These are phyloP conservation scores for Tipula vernalis DNA, from an alignment of 2,888 invertebrate species.

Conservation along the genomic window DNA sequence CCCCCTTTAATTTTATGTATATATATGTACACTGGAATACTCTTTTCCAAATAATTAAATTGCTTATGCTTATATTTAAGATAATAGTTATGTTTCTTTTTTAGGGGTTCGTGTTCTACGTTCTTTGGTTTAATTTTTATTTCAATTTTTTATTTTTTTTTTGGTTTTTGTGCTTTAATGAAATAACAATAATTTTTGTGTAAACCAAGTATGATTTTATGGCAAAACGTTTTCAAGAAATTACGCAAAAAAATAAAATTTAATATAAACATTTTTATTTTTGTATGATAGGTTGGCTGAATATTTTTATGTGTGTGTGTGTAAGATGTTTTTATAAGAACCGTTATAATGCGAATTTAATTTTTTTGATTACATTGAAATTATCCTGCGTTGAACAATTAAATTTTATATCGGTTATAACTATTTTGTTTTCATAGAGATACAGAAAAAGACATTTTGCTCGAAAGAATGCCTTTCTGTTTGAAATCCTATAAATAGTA, in stretches of 20 bases:
- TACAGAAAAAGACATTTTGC: too few relatives aligned
- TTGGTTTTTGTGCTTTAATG: background rate
- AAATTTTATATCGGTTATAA: background rate
- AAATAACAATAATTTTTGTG: conserved; percentile 4
- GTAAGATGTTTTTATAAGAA: background rate
- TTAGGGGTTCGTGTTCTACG: background rate
- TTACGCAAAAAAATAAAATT: background rate
- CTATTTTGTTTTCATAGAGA: background rate
- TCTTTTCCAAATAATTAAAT: background rate
- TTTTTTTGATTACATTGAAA: background rate
- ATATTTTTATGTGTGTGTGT: background rate
- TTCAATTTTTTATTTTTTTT: background rate
- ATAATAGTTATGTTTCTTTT: background rate
- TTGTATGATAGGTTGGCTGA: background rate
- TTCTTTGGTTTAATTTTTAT: background rate
- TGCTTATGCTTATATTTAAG: background rate
- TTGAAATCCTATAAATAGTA: background rate
- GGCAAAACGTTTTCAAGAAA: background rate
- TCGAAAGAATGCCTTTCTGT: background rate
- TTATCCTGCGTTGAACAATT: background rate
- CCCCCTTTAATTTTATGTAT: background rate
- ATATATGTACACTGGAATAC: background rate
- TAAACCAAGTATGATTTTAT: background rate
- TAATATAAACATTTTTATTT: background rate
- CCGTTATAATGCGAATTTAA: background rate